A percentile compares a stretch with the other conserved stretches of the same genome.
Conservation (phyloP, 2,113 vertebrate genomes). For the Ceuthmochares aereus region DNA sequence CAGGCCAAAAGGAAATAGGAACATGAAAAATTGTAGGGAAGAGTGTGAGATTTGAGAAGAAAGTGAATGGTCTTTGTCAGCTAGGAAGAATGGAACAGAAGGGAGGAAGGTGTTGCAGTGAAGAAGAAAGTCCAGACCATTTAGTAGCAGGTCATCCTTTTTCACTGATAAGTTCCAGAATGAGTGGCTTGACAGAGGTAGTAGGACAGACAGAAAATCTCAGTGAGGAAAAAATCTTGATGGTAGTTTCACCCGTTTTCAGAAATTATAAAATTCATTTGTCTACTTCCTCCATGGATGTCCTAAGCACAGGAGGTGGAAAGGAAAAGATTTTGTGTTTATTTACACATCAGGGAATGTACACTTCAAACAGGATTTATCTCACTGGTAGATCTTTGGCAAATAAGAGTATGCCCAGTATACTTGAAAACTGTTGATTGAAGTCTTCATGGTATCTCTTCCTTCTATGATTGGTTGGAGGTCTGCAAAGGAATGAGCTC, state of each 20-base stretch:
- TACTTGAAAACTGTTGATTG: not conserved
- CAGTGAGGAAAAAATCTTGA: not conserved
- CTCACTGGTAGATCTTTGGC: not conserved
- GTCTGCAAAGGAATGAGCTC: not conserved
- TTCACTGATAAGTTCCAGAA: not conserved
- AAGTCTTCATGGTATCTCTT: not conserved
- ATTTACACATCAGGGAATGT: not conserved
- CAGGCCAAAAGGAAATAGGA: not conserved
- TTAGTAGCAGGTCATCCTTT: not conserved
- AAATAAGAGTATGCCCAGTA: not conserved
- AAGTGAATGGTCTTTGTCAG: not conserved
- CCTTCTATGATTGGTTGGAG: not conserved
- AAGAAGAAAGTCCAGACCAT: not conserved
- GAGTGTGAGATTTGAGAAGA: accelerated
- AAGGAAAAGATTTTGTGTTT: not conserved
- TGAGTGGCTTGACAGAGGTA: not conserved
- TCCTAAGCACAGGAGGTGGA: not conserved
- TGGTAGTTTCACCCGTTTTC: not conserved
- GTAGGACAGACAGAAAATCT: not conserved
- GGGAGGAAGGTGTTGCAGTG: accelerated
- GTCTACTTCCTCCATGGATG: accelerated
- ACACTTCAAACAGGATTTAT: not conserved
- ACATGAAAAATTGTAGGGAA: not conserved
- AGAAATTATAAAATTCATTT: not conserved
- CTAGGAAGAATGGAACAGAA: not conserved